These are phyloP conservation scores for Sphaerophoria rueppellii DNA, from an alignment of 2,888 invertebrate genomes.

Conservation along the genomic window DNA sequence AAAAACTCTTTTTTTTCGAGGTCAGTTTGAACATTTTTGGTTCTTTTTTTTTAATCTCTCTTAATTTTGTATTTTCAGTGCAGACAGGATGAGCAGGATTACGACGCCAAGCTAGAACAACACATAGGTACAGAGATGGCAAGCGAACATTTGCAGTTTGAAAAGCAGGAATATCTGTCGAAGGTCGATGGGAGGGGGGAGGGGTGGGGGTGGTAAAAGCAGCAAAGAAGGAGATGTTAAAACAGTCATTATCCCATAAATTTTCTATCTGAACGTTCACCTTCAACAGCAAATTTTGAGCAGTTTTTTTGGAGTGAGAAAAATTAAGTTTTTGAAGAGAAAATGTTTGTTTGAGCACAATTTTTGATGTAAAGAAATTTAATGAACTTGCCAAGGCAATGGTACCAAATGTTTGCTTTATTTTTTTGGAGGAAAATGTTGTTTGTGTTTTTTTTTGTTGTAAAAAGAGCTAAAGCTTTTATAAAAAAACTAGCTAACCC, in stretches of 20 bases:
- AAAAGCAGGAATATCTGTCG: constrained; percentile 28
- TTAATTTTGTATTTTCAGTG: constrained; percentile 15
- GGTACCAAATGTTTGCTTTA: neutral
- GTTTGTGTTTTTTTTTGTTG: too few species aligned
- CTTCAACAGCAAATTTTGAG: constrained; percentile 25
- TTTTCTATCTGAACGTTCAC: constrained; percentile 46
- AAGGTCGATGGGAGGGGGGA: constrained; percentile 1
- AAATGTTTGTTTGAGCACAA: constrained; percentile 53
- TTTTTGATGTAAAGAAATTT: constrained; percentile 63
- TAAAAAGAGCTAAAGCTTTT: too few species aligned
- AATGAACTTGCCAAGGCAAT: constrained; percentile 50
- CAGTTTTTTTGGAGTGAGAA: constrained; percentile 31
- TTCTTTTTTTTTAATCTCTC: constrained; percentile 1
- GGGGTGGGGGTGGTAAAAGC: neutral
- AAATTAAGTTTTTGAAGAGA: constrained; percentile 51
- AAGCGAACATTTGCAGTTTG: neutral
- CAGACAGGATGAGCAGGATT: constrained; percentile 23
- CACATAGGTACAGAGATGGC: too few species aligned
- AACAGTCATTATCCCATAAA: constrained; percentile 71
- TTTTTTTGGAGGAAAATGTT: constrained; percentile 10
- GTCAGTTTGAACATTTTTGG: constrained; percentile 40
- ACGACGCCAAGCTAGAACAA: constrained; percentile 19
- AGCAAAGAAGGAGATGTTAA: constrained; percentile 63
- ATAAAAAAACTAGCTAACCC: too few species aligned
- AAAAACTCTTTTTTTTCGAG: constrained; percentile 37